Base-by-base conservation (phyloP, 1,140 invertebrate species). In the Rhagoletis zephyria region DNA sequence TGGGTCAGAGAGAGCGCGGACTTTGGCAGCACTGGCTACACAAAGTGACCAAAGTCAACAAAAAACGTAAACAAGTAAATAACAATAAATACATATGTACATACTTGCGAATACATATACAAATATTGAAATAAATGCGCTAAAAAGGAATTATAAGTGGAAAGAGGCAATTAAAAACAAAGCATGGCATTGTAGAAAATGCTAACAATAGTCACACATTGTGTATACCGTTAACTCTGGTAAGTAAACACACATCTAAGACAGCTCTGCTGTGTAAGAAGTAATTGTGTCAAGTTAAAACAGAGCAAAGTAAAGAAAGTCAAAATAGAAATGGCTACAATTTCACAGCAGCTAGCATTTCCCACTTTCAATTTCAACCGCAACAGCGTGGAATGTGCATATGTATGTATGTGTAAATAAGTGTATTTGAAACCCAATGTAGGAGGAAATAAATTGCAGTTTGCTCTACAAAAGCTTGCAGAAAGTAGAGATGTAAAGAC, bases 301-400 rank as follows among this genome's bases (percentile, higher is more conserved):
- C 30, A n/a, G 10, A 30, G 67, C n/a, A 6, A 51, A 56, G 7
- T 56, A 56, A 81, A 81, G 74, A 81, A 81, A 81, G 74, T 56
- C 48, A n/a, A 6, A 56, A n/a, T 56, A 81, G 19, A 56, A 10
- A n/a, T 19, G 14, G 45, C 48, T 16, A 19, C 10, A 30, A 81
- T 56, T 56, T 10, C 48, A 59, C 5, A 19, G 74, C 48, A 81
- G 48, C 45, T 81, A n/a, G 19, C 12, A 81, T 81, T 81, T 81
- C 12, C 40, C n/a, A 85, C 56, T 85, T 85, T 85, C 85, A 63
- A 9, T 85, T 85, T 85, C 85, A 63, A 63, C 4, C 42, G 30
- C 85, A 85, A 40, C 30, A 16, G 91, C 85, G 90, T 91, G 91
- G 89, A 91, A 91, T 91, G 90, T 91, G 64, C 30, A 56, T 7